Base-by-base conservation (phyloP, 2,888 invertebrate species). In the Liodrosophila aerea region DNA sequence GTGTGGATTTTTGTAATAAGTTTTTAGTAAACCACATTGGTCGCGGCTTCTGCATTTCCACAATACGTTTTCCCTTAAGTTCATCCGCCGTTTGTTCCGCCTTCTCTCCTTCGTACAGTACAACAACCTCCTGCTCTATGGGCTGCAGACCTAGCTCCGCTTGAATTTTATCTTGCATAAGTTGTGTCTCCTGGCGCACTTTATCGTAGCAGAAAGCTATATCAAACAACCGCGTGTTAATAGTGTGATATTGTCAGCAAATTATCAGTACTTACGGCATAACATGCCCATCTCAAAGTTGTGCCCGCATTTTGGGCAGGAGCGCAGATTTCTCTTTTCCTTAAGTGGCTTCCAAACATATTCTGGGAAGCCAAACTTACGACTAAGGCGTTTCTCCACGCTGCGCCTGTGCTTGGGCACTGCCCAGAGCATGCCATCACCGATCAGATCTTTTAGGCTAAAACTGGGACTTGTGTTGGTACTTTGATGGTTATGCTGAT, bases 11-110 rank as follows among this genome's bases (percentile, higher is more conserved):
- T 86, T 97, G 94, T 13, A 97, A 90, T 45, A 98, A 91, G 90
- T 97, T 96, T 81, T 93, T 94, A 72, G 95, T 94, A 87, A 97
- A 98, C 97, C 97, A 98, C 34, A 93, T 90, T 3, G 98, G 98
- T 64, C 97, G 92, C 54, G 94, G 92, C 88, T 95, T 97, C 41
- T 94, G 92, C 92, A 97, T 93, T 91, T 98, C 97, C 11, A 98
- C 93, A 64, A 98, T 92, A 75, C 95, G 92, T 90, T 96, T 96
- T 0, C 93, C 93, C 77, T 93, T 90, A 89, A 92, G 92, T 68
- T 91, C 92, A 76, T 94, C 93, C 22, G 91, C 90, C 0, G 92
- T 91, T 90, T 93, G 88, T 65, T 93, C 91, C 43, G 91, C 85
- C 78, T 92, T 93, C 87, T 98, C 98, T 36, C 95, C 95, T 76